These are phyloP conservation scores for Monomorium pharaonis DNA, from an alignment of 1,140 invertebrate genomes.

Conservation along the genomic window DNA sequence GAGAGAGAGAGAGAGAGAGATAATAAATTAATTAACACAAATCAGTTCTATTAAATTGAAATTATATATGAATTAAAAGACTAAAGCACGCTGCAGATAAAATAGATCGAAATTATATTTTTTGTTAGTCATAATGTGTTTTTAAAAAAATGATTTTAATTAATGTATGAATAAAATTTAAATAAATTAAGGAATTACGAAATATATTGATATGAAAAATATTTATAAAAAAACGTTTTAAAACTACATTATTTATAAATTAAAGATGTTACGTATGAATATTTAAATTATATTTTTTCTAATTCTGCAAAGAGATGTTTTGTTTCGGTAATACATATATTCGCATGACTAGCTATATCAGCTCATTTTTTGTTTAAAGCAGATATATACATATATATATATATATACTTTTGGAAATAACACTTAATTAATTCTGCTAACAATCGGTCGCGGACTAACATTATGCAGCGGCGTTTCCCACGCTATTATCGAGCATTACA, in stretches of 20 bases:
- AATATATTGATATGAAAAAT: not conserved
- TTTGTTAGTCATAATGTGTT: not conserved
- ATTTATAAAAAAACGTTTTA: not conserved
- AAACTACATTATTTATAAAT: not conserved
- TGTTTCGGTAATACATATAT: not conserved
- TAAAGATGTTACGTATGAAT: not conserved
- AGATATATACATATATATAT: not conserved
- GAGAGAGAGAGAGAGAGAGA: not conserved
- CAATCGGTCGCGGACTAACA: conserved; percentile 9
- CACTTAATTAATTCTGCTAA: conserved; percentile 54
- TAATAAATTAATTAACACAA: conserved; percentile 21
- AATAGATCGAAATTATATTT: not conserved
- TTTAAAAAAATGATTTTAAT: not conserved
- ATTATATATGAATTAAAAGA: conserved; percentile 11
- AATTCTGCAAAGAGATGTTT: not conserved
- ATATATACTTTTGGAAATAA: conserved; percentile 31
- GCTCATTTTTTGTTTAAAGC: not conserved
- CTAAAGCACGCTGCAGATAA: not conserved
- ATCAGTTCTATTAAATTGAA: not conserved
- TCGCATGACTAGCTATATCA: not conserved
- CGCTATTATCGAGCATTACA: conserved; percentile 49
- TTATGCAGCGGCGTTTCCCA: conserved; percentile 32
- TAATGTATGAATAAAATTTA: not conserved
- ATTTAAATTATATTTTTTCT: not conserved
- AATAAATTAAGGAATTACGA: not conserved